These are phyloP conservation scores for Cyclina sinensis DNA, from an alignment of 1,140 invertebrate species.

Conservation along the genomic window DNA sequence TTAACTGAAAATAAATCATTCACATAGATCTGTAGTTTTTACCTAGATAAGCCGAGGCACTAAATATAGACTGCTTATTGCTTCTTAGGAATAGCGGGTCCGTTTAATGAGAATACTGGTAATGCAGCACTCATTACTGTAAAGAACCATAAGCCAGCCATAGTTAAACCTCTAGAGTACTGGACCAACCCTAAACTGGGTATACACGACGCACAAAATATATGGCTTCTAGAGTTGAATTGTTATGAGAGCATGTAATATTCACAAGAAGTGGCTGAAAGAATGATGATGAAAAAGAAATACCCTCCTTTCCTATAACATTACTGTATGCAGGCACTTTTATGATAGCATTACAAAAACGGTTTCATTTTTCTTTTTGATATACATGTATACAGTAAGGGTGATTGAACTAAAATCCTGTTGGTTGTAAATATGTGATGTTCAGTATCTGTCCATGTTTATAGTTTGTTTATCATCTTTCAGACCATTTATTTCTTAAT, in stretches of 20 bases:
- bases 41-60: too few species aligned
- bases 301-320: too few species aligned
- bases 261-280: conserved; percentile 17
- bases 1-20: too few species aligned
- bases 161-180: conserved; percentile 16
- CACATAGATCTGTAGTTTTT: too few species aligned
- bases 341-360: too few species aligned
- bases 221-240: neutral
- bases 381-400: too few species aligned
- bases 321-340: too few species aligned
- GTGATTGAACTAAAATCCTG: too few species aligned
- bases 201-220: conserved; percentile 22
- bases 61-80: conserved; percentile 14
- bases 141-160: neutral
- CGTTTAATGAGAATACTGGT: conserved; percentile 26
- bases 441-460: too few species aligned
- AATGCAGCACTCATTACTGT: conserved; percentile 22
- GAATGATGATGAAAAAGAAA: neutral
- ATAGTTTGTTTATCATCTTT: neutral
- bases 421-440: too few species aligned
- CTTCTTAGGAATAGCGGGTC: conserved; percentile 16
- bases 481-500: conserved; percentile 4
- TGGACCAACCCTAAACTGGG: conserved; percentile 16
- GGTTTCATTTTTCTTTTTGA: too few species aligned
- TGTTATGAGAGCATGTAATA: neutral